Conservation (phyloP, 2,888 invertebrate species). For the Drosophila meridiana region DNA sequence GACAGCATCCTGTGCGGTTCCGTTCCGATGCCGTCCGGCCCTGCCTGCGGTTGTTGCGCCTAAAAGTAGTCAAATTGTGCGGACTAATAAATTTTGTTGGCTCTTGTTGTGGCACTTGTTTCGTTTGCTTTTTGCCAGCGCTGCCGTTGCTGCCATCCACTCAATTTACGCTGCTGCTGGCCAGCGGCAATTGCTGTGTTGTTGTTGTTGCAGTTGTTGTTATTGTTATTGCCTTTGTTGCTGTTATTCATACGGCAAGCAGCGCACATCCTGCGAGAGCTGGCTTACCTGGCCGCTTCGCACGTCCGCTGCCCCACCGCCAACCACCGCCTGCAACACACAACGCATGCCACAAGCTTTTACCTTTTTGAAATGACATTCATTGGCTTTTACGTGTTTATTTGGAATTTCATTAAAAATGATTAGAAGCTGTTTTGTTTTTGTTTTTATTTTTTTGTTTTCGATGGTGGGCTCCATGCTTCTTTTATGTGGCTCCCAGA, state of each 20-base stretch:
- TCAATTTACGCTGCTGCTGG: slow-evolving; percentile 75
- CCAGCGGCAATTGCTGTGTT: slow-evolving; percentile 70
- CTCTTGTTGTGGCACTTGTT: slow-evolving; percentile 77
- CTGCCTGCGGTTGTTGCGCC: slow-evolving; percentile 80
- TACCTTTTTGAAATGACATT: slow-evolving; percentile 81
- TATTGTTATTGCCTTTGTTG: slow-evolving; percentile 42
- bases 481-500: slow-evolving; percentile 25
- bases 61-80: slow-evolving; percentile 80
- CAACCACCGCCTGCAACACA: slow-evolving; percentile 7
- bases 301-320: slow-evolving; percentile 39
- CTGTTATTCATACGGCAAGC: slow-evolving; percentile 71
- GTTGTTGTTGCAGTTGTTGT: slow-evolving; percentile 5
- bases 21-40: slow-evolving; percentile 33
- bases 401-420: slow-evolving; percentile 81
- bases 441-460: background rate
- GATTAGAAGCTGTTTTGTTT: slow-evolving; percentile 80
- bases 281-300: slow-evolving; percentile 52
- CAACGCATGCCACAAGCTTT: slow-evolving; percentile 71
- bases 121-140: slow-evolving; percentile 54
- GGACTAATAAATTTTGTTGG: slow-evolving; percentile 80
- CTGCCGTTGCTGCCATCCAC: slow-evolving; percentile 53
- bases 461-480: slow-evolving; percentile 59
- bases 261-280: slow-evolving; percentile 58
- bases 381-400: slow-evolving; percentile 81
- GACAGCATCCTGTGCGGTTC: slow-evolving; percentile 37